Conservation (phyloP, 2,113 vertebrate genomes). For the Xiphias gladius region DNA sequence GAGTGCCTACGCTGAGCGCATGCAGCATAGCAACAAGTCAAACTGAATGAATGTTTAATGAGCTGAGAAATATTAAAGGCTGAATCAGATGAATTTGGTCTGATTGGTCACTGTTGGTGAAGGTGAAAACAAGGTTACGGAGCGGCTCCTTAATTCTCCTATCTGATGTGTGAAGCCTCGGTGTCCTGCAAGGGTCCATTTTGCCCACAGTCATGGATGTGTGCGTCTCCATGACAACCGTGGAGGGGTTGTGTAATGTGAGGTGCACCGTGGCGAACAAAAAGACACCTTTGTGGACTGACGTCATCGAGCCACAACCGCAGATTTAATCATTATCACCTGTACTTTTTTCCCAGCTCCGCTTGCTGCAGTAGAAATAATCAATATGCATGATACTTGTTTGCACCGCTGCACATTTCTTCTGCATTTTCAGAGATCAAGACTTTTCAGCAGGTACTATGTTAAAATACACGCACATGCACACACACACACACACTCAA, state of each 20-base stretch:
- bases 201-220: constrained; percentile 50
- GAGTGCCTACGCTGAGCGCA: not conserved
- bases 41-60: not conserved
- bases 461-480: not conserved
- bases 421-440: not conserved
- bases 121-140: constrained; percentile 70
- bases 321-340: constrained; percentile 12
- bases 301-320: constrained; percentile 39
- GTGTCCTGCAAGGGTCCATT: constrained; percentile 43
- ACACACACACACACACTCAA: no score
- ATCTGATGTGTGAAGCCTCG: constrained; percentile 31
- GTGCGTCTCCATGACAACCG: constrained; percentile 76
- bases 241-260: constrained; percentile 59
- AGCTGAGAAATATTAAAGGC: not conserved
- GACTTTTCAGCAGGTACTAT: not conserved
- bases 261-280: constrained; percentile 49
- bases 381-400: not conserved
- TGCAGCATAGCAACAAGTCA: constrained; percentile 61
- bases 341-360: not conserved
- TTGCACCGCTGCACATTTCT: not conserved
- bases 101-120: constrained; percentile 13
- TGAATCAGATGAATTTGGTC: not conserved
- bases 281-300: constrained; percentile 54
- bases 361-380: not conserved
- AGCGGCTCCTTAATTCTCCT: not conserved